Evolutionary conservation across 2,797 vertebrate species (phyloP), one percentile per base, ranked within the genome.

Genomic region (Alauda arvensis): DNA sequence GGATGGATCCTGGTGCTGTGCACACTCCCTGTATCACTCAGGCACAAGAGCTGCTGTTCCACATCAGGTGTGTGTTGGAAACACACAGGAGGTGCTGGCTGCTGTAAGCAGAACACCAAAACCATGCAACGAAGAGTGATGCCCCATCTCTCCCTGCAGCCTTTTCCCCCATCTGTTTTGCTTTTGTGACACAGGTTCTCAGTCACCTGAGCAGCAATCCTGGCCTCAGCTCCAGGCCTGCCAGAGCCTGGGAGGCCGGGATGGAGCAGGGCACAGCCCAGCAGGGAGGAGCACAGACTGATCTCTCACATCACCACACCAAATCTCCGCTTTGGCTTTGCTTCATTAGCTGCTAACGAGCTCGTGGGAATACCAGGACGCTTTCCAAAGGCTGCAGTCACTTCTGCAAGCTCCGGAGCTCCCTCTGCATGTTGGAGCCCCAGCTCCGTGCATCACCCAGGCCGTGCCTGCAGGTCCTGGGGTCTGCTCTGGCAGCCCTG

Each of bases 141-240:
- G 14, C 4, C n/a, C 26, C 51, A 34, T 59, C 28, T 19, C 17
- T 69, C 8, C 16, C 42, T 42, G 33, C 13, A 21, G 14, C 9
- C 5, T 48, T 60, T 74, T 18, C 20, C 1, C 5, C 17, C 16
- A 7, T 53, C 60, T 10, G 4, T 46, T 84, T 53, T 71, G 42
- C 24, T 29, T 76, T 74, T 55, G 25, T 31, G 26, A 28, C 70
- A 19, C 12, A 31, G n/a, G 42, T 74, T 71, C 34, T 74, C 19
- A 3, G 24, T 12, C 61, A 67, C 61, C 25, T 37, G 29, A 86
- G 67, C 26, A 65, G 55, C 61, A 46, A 9, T n/a, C 45, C 55
- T 0, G 3, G n/a, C 18, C 71, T 51, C 70, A 62, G 56, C 46
- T 65, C 46, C 1, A 1, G 0, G 0, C 15, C 46, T 25, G 46